Evolutionary conservation across 2,797 vertebrate species (phyloP).

Genomic region (Calcarius lapponicus): DNA sequence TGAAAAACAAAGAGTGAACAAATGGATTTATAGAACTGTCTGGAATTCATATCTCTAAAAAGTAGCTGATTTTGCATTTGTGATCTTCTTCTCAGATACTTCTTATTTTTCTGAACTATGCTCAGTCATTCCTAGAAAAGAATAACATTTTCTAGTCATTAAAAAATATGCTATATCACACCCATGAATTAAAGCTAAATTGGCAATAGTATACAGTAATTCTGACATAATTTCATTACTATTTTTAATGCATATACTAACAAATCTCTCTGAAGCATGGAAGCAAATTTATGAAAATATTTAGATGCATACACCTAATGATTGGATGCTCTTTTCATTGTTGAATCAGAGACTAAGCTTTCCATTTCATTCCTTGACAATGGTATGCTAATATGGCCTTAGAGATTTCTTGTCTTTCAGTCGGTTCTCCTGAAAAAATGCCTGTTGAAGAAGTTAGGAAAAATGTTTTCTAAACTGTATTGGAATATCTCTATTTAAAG

Average conservation of each 20-base stretch:
- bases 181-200: not conserved
- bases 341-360: not conserved
- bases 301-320: not conserved
- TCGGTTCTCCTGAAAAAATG: not conserved
- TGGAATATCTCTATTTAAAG: not conserved
- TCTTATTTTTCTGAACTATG: not conserved
- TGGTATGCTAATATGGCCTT: not conserved
- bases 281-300: not conserved
- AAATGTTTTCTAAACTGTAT: not conserved
- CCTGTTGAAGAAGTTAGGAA: not conserved
- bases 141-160: not conserved
- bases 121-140: not conserved
- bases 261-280: not conserved
- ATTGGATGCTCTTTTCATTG: not conserved
- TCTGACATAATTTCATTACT: not conserved
- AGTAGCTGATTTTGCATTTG: not conserved
- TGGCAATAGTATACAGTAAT: not conserved
- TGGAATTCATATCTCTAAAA: not conserved
- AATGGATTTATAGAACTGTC: not conserved
- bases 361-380: not conserved
- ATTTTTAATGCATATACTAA: not conserved
- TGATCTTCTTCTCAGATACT: not conserved
- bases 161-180: not conserved
- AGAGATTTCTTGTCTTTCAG: not conserved
- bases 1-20: not conserved